phyloP scores from a whole-genome alignment of 2,888 invertebrate genomes.

The Miltochrista miniata region DNA sequence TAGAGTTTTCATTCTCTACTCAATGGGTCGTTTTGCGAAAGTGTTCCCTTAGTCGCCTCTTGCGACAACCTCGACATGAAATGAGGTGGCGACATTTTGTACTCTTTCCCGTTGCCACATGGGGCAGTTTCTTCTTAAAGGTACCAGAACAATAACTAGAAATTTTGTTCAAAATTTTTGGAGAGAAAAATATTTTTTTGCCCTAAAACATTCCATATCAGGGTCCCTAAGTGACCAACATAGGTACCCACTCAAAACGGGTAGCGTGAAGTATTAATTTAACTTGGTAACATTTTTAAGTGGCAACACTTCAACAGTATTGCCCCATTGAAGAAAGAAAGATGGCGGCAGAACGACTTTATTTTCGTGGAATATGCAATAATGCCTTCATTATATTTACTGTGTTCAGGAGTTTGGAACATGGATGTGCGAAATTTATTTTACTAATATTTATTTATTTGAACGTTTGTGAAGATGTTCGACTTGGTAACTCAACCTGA shows the following conservation, averaged over 20 bases:
- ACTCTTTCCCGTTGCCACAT: too few relatives aligned
- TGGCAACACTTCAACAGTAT: conserved; percentile 44
- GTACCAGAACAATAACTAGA: too few relatives aligned
- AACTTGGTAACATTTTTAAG: conserved; percentile 42
- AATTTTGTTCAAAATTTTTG: background rate
- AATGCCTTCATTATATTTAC: conserved; percentile 58
- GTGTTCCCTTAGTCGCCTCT: too few relatives aligned
- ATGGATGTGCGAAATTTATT: conserved; percentile 16
- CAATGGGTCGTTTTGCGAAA: too few relatives aligned
- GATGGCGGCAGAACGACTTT: conserved; percentile 54
- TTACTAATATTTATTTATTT: too few relatives aligned
- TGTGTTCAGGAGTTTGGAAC: conserved; percentile 36
- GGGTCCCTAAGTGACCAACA: conserved; percentile 35
- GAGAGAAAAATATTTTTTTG: background rate
- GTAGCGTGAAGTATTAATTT: conserved; percentile 44
- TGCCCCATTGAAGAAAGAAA: conserved; percentile 49
- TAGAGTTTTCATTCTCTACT: too few relatives aligned
- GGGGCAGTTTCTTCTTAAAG: too few relatives aligned
- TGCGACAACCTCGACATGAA: too few relatives aligned
- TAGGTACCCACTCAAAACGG: conserved; percentile 18
- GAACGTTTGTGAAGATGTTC: too few relatives aligned
- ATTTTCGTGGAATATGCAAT: conserved; percentile 66
- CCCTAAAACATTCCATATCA: conserved; percentile 16
- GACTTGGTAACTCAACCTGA: too few relatives aligned
- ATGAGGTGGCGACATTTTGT: too few relatives aligned